Evolutionary conservation across 1,140 invertebrate genomes (phyloP).

Genomic region (Zaprionus gabonicus): DNA sequence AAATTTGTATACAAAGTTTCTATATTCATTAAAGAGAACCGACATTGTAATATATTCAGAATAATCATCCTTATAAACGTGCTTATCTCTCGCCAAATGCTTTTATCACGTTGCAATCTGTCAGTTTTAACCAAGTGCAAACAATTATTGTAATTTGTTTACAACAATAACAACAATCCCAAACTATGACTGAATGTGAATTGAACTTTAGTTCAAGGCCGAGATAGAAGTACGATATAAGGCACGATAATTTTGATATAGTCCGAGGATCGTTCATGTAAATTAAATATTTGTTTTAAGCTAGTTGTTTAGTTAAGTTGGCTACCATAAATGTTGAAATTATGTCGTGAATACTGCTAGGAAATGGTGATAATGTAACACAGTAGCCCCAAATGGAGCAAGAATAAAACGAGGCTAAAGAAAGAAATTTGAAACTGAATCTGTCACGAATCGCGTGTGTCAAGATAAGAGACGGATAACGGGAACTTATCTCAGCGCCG

Average conservation of each 20-base stretch:
- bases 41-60: not conserved
- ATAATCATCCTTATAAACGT: not conserved
- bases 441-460: slow-evolving; percentile 54
- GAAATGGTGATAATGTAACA: slow-evolving; percentile 19
- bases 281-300: slow-evolving; percentile 29
- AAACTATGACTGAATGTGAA: slow-evolving; percentile 18
- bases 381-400: not conserved
- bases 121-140: slow-evolving; percentile 44
- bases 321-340: slow-evolving; percentile 47
- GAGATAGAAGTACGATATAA: not conserved
- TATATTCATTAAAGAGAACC: not conserved
- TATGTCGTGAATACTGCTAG: slow-evolving; percentile 5
- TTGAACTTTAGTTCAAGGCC: slow-evolving; percentile 69
- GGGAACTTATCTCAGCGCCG: slow-evolving; percentile 55
- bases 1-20: not conserved
- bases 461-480: slow-evolving; percentile 59
- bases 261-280: slow-evolving; percentile 20
- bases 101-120: slow-evolving; percentile 46
- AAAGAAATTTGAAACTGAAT: slow-evolving; percentile 22
- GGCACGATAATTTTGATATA: not conserved
- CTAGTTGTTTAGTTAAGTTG: slow-evolving; percentile 25
- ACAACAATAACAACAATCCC: slow-evolving; percentile 4
- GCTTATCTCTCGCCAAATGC: slow-evolving; percentile 24
- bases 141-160: slow-evolving; percentile 34
- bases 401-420: not conserved